These are phyloP conservation scores for Lasiurus borealis DNA, from an alignment of 2,113 vertebrate species.

Conservation along the genomic window DNA sequence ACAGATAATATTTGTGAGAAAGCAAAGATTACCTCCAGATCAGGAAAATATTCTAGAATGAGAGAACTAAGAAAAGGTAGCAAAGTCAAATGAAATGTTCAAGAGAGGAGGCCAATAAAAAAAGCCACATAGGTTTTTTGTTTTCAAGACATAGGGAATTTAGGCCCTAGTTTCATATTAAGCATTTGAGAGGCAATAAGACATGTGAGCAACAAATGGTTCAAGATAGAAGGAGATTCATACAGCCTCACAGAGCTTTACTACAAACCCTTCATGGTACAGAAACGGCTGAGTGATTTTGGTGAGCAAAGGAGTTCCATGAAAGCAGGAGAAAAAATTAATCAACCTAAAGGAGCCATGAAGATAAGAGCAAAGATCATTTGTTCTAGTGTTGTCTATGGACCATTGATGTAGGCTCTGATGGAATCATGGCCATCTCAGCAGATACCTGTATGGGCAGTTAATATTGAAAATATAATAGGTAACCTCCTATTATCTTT, in stretches of 20 bases:
- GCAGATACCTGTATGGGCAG: background rate
- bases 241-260: conserved; percentile 39
- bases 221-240: background rate
- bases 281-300: conserved; percentile 6
- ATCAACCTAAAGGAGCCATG: background rate
- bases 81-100: conserved; percentile 30
- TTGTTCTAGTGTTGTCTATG: background rate
- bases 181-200: background rate
- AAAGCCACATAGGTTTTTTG: conserved; percentile 25
- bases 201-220: background rate
- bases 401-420: background rate
- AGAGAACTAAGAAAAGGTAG: conserved; percentile 39
- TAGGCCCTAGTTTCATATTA: background rate
- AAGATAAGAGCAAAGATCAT: background rate
- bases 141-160: conserved; percentile 25
- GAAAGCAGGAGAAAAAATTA: background rate
- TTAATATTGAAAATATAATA: conserved; percentile 7
- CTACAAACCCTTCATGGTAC: background rate
- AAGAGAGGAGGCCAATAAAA: background rate
- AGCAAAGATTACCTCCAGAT: conserved; percentile 46
- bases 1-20: conserved; percentile 38
- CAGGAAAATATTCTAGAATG: conserved; percentile 40
- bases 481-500: background rate
- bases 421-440: background rate
- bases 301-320: background rate